Percentiles rank a stretch among this genome's conserved stretches.
Conservation (phyloP, 2,797 vertebrate species). For the Poeciliopsis gracilis region DNA sequence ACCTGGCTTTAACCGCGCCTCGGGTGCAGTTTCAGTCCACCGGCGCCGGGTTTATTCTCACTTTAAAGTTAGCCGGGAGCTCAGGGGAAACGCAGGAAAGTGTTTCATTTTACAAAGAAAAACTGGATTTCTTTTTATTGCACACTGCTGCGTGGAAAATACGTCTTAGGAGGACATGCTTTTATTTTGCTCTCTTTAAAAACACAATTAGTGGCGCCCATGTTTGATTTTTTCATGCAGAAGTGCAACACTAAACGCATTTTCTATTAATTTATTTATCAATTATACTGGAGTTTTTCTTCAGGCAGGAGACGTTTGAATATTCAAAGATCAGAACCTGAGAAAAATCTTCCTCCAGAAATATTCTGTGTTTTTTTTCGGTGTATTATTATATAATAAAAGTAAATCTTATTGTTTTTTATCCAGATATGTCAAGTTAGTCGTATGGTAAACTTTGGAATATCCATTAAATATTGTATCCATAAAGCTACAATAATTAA, state of each 20-base stretch:
- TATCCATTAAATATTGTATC: not conserved
- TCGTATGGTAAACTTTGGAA: not conserved
- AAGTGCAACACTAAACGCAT: too few species aligned
- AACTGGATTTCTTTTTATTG: not conserved
- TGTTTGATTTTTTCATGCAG: not conserved
- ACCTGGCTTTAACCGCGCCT: conserved; percentile 14
- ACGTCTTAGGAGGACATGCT: not conserved
- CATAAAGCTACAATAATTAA: not conserved
- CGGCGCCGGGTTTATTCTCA: not conserved
- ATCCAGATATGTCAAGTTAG: not conserved
- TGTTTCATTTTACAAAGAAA: not conserved
- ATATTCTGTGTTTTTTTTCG: not conserved
- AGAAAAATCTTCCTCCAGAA: not conserved
- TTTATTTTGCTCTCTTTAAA: not conserved
- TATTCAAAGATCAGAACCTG: not conserved
- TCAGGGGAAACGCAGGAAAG: not conserved
- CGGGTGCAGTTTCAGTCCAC: not conserved
- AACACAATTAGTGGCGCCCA: not conserved
- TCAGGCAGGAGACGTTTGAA: not conserved
- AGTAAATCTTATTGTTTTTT: not conserved
- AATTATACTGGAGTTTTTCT: not conserved
- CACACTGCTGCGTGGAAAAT: not conserved
- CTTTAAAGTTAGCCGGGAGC: conserved; percentile 4
- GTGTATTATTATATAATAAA: not conserved
- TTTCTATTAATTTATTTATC: not conserved